Base-by-base conservation (phyloP, 92 coral and sea anemone species). In the Heteractis magnifica region DNA sequence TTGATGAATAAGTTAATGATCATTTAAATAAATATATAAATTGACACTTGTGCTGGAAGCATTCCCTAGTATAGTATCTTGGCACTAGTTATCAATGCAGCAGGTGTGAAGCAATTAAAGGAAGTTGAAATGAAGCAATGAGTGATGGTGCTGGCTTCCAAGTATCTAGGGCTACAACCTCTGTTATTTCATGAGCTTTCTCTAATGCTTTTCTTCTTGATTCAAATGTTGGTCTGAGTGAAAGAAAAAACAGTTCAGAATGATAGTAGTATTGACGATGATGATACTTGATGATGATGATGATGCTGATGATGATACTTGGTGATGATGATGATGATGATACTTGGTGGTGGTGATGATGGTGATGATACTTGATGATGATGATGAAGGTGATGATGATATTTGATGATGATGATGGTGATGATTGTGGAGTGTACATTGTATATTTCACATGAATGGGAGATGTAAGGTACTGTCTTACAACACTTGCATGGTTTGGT, bases 131-230 rank as follows among this genome's bases (percentile, higher is more conserved):
- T 21, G 79, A 79, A 18, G 97, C 85, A 4, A 84, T 80, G 6
- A 96, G 88, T 15, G 79, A 77, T 48, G 93, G 91, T 58, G 99
- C 95, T 52, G 99, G 99, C 78, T 58, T 89, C 99, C 99, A 96
- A 6, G 80, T 51, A 84, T 94, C 98, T 19, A 96, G 83, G 23
- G 91, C 84, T 62, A 86, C 79, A 12, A 96, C 98, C 77, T 96
- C 96, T n/a, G 60, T 79, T 19, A 96, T 89, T 86, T 94, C 99
- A n/a, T 81, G 79, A 13, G n/a, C 77, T 68, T 87, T 96, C 56
- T 87, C 62, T 75, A 85, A 84, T 52, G 51, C 56, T 59, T 75
- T 87, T 71, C 92, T 92, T 77, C 77, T 88, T 79, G 91, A 84
- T 77, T 92, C 90, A 86, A 90, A 96, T n/a, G 98, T 84, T 20